Evolutionary conservation across 2,888 invertebrate genomes (phyloP), one percentile per base, ranked within the genome.

Genomic region (Hemithea aestivaria): DNA sequence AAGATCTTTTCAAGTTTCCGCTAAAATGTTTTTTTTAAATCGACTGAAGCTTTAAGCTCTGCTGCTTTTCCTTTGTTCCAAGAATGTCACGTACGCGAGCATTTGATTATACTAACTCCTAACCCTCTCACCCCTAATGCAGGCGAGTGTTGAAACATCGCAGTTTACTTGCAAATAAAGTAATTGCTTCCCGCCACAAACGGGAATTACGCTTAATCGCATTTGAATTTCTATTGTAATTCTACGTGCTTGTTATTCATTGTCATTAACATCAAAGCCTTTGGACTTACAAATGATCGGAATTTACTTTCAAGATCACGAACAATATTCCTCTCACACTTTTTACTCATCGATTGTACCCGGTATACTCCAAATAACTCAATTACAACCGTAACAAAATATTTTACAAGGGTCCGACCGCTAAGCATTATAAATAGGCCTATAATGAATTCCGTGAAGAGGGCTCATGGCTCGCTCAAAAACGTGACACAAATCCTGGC

Each of bases 1-100:
- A n/a, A n/a, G n/a, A n/a, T n/a, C n/a, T n/a, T n/a, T n/a, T n/a
- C n/a, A n/a, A n/a, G n/a, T n/a, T n/a, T n/a, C n/a, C n/a, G n/a
- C n/a, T n/a, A n/a, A n/a, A n/a, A n/a, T n/a, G n/a, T n/a, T n/a
- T n/a, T n/a, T 16, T 16, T 16, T 36, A 27, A 44, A 46, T 51
- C 62, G 58, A 62, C 66, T 66, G 56, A 48, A 60, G 57, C 51
- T 46, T 48, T 61, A 69, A 67, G 62, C 62, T 60, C 46, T 56
- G 61, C 54, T 62, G 66, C 67, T 68, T 73, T 63, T 74, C 70
- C 70, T 72, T 76, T 73, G 70, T 73, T 66, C 61, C 63, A 63
- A 73, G 50, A 60, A 52, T 66, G 73, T 75, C 84, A 82, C 84
- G 79, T 80, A 65, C 73, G 61, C 61, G 67, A 74, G 73, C 72